A percentile compares a stretch with the other conserved stretches of the same genome.
Conservation (phyloP, 2,797 vertebrate species). For the Alauda arvensis region DNA sequence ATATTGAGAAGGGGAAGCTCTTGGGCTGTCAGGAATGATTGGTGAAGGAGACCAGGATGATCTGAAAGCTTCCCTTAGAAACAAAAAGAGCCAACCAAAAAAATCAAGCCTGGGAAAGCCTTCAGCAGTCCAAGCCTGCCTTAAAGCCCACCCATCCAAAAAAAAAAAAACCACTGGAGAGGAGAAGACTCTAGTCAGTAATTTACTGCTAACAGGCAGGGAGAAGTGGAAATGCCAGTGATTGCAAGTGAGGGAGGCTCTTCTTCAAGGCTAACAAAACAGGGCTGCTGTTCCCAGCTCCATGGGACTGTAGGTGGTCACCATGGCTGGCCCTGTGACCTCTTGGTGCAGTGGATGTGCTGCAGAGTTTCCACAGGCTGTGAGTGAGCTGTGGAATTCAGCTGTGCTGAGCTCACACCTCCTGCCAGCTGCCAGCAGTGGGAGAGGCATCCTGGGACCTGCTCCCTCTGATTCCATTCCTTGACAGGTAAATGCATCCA, state of each 20-base stretch:
- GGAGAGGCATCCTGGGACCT: conserved; percentile 42
- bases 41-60: neutral
- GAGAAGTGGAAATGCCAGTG: neutral
- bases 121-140: neutral
- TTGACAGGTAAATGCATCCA: conserved; percentile 21
- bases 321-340: neutral
- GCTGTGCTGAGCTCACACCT: conserved; percentile 33
- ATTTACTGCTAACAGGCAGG: neutral
- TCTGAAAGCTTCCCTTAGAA: neutral
- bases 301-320: neutral
- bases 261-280: neutral
- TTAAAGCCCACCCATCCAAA: neutral
- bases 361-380: conserved; percentile 22
- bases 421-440: conserved; percentile 34
- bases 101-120: neutral
- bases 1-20: neutral
- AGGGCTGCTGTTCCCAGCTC: neutral
- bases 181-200: neutral
- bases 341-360: neutral
- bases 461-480: conserved; percentile 39
- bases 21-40: neutral
- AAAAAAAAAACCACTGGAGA: neutral
- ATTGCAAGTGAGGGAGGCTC: neutral
- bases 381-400: conserved; percentile 35
- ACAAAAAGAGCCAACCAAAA: neutral